These are phyloP conservation scores for Heterocephalus glaber DNA, from an alignment of 2,113 vertebrate genomes.

Conservation along the genomic window DNA sequence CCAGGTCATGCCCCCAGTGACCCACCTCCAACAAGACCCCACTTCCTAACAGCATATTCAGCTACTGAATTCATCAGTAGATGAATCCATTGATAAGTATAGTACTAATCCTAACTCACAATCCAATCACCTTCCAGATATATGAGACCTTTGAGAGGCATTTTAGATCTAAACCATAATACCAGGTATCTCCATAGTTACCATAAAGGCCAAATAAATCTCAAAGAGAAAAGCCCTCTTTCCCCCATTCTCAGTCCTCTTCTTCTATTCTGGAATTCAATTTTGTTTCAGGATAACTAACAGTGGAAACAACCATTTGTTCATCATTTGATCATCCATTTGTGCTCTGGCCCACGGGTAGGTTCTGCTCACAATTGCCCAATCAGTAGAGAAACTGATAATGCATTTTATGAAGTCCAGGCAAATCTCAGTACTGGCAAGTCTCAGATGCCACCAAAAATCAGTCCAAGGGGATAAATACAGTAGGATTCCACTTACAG, in stretches of 20 bases:
- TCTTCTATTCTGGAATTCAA: background rate
- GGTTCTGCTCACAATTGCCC: background rate
- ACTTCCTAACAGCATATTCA: no score
- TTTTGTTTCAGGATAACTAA: background rate
- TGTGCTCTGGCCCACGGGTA: background rate
- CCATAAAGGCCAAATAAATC: background rate
- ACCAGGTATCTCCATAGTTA: background rate
- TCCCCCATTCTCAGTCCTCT: background rate
- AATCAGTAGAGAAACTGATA: rapidly evolving
- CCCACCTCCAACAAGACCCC: no score
- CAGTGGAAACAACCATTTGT: background rate
- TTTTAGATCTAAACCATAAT: no score
- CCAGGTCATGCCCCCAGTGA: no score
- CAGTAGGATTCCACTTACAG: no score
- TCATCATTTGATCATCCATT: no score
- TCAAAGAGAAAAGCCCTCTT: background rate
- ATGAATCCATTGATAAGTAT: no score
- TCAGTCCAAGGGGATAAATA: background rate
- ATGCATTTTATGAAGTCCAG: background rate
- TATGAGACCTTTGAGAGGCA: no score
- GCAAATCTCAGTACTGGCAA: no score
- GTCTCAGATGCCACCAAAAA: background rate
- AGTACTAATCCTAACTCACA: no score
- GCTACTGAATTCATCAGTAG: no score
- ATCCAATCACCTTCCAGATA: no score